Conservation (phyloP, 2,113 vertebrate genomes). For the Aegotheles bennettii region DNA sequence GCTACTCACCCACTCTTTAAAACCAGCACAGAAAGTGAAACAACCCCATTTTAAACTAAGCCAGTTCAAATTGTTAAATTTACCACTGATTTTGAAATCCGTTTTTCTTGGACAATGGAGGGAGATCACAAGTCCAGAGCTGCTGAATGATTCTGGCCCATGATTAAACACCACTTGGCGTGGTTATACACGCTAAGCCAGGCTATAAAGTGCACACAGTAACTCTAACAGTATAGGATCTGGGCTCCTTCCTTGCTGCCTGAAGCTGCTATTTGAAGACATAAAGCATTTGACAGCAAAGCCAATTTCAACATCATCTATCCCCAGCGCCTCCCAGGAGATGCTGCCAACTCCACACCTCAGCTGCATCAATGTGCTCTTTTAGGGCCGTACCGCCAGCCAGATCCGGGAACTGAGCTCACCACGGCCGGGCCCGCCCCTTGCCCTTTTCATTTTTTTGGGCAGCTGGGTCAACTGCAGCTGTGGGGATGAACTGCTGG, state of each 20-base stretch:
- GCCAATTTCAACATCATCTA: neutral
- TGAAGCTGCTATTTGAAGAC: neutral
- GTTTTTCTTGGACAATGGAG: neutral
- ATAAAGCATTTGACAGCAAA: neutral
- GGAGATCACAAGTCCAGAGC: neutral
- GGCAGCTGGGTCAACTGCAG: conserved; percentile 34
- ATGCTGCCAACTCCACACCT: conserved; percentile 31
- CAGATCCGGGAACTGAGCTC: conserved; percentile 18
- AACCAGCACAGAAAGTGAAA: neutral
- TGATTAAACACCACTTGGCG: neutral
- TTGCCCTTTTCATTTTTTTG: conserved; percentile 5
- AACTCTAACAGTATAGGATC: neutral
- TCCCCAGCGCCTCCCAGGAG: neutral
- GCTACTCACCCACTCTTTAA: neutral
- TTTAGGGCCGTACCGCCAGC: neutral
- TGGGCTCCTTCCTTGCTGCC: neutral
- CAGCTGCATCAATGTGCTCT: neutral
- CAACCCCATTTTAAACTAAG: neutral
- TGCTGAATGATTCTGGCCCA: neutral
- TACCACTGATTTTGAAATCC: neutral
- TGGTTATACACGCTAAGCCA: neutral
- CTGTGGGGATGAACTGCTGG: conserved; percentile 37
- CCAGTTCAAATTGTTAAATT: neutral
- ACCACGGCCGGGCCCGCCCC: neutral
- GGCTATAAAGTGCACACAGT: neutral